Base-by-base conservation (phyloP, 2,888 invertebrate genomes). In the Panzeria rudis region DNA sequence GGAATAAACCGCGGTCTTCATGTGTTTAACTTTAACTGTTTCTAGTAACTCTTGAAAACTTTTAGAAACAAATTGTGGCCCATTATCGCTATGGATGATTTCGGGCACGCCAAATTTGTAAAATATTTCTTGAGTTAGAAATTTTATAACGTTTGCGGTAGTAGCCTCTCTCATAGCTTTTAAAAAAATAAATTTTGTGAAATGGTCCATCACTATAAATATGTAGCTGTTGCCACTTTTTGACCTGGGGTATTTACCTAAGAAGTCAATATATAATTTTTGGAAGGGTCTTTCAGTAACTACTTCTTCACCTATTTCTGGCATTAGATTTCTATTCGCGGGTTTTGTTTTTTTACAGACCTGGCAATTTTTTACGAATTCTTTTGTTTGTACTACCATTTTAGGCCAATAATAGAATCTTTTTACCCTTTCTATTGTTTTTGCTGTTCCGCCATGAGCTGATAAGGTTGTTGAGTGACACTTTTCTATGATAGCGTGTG, bases 141-240 rank as follows among this genome's bases (percentile, higher is more conserved):
- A 17, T n/a, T 47, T 8, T 1, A n/a, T 17, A 0, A 17, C 17
- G 52, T 3, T 25, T 32, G 6, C 15, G 56, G 3, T 9, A n/a
- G 29, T 29, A 15, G 32, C 15, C 1, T 56, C 13, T 15, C 3
- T 29, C 29, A 25, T 2, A 15, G 8, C 1, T 56, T n/a, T 56
- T n/a, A 56, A 56, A 50, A 54, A 54, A 6, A 54, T 25, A 59
- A 17, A 59, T 35, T 59, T 59, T 2, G 59, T 17, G 7, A 35
- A 35, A 15, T 59, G 59, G 4, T 59, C 59, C 29, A 29, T 4
- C 3, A 29, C 29, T 4, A 29, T 5, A 29, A 29, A 29, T 29
- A 29, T 5, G 5, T 59, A 59, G 3, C n/a, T 4, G 9, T 59
- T 59, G 2, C n/a, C 59, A 0, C 8, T 35, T 32, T 59, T 59